phyloP scores from a whole-genome alignment of 1,140 invertebrate genomes.

The Radopholus similis region DNA sequence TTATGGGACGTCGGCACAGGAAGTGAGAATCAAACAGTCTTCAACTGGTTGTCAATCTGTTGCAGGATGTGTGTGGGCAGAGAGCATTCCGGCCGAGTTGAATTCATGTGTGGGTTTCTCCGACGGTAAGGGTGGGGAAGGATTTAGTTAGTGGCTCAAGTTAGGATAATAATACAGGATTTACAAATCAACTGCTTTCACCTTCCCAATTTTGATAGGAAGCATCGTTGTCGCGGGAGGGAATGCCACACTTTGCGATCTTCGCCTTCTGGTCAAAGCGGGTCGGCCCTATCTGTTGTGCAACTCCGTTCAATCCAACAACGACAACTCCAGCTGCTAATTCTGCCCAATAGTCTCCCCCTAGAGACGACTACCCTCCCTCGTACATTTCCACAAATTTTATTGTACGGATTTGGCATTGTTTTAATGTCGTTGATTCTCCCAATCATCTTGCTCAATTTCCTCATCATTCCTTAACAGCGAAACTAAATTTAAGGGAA shows the following conservation, averaged over 20 bases:
- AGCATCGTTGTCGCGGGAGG: constrained; percentile 38
- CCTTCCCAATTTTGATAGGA: constrained; percentile 6
- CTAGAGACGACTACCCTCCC: too few relatives aligned
- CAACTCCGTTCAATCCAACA: constrained; percentile 35
- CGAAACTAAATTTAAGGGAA: too few relatives aligned
- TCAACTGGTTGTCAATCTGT: neutral
- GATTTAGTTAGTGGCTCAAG: neutral
- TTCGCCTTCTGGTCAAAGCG: constrained; percentile 32
- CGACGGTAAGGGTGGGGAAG: constrained; percentile 31
- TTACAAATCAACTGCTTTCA: too few relatives aligned
- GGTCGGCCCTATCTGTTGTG: constrained; percentile 36
- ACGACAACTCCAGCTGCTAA: too few relatives aligned
- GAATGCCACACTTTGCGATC: constrained; percentile 40
- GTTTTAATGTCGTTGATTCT: neutral
- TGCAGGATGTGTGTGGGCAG: constrained; percentile 40
- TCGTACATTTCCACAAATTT: neutral
- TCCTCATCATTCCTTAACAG: too few relatives aligned
- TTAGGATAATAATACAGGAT: constrained; percentile 9
- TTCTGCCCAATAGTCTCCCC: too few relatives aligned
- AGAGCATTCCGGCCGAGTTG: constrained; percentile 33
- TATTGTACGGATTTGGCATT: neutral
- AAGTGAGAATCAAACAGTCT: constrained; percentile 17
- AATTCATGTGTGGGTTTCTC: constrained; percentile 38
- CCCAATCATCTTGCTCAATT: neutral
- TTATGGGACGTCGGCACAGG: constrained; percentile 33